These are phyloP conservation scores for Limnephilus lunatus DNA, from an alignment of 2,888 invertebrate genomes.

Conservation along the genomic window DNA sequence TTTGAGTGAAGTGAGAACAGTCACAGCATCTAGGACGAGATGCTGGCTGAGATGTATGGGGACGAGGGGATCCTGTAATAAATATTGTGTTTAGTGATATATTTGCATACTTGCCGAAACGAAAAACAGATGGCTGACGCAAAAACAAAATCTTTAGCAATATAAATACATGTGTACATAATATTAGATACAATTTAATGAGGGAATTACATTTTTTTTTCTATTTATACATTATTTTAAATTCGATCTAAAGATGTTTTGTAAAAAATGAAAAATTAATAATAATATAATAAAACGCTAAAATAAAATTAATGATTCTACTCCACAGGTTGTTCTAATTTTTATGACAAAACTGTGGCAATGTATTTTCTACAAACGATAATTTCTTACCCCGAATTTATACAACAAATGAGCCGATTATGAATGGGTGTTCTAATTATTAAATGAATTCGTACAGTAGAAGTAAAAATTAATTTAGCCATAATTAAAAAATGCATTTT, in stretches of 20 bases:
- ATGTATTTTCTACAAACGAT: background rate
- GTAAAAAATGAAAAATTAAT: too few species aligned
- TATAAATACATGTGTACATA: background rate
- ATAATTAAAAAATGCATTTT: too few species aligned
- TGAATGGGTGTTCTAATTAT: too few species aligned
- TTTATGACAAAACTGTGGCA: background rate
- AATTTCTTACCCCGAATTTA: background rate
- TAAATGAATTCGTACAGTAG: too few species aligned
- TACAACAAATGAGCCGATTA: too few species aligned
- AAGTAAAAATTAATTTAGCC: too few species aligned
- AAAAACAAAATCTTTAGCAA: background rate
- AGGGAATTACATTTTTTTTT: too few species aligned
- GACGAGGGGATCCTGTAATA: background rate
- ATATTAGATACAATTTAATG: too few species aligned
- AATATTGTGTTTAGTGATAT: background rate
- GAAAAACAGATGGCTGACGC: background rate
- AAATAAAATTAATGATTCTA: background rate
- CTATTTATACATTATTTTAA: too few species aligned
- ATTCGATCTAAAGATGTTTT: too few species aligned
- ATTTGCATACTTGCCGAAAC: background rate
- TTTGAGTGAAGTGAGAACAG: slow-evolving; percentile 34
- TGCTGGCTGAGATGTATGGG: background rate
- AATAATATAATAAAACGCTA: too few species aligned
- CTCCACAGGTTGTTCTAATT: background rate
- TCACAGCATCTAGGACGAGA: slow-evolving; percentile 4